Base-by-base conservation (phyloP, 2,113 vertebrate genomes). In the Spheniscus mendiculus region DNA sequence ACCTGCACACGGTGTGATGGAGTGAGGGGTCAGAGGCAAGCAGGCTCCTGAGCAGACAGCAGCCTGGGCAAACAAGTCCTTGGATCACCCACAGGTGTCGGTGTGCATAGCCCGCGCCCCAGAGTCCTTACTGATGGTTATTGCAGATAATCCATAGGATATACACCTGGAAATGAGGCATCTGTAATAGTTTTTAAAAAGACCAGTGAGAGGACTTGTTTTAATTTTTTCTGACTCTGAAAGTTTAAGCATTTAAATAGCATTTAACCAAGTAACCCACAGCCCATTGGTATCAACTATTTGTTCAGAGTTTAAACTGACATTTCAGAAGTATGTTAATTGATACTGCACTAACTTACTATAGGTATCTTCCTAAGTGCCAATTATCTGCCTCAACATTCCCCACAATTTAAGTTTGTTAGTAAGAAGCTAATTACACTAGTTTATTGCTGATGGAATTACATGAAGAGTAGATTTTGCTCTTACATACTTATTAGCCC, bases 381-480 rank as follows among this genome's bases (percentile, higher is more conserved):
- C 97, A 98, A 98, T 98, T 98, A 98, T 98, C 98, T 98, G 97
- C 97, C 97, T 98, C 97, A 96, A 97, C 97, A 97, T 98, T 98
- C 97, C 96, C 96, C 96, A 98, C 98, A 97, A 98, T 98, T 98
- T 97, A 96, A 96, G 97, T 98, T 98, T 98, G 98, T 97, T 98
- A 98, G 97, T 98, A 98, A 98, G 98, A 97, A 98, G 98, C 98
- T 98, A 98, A 98, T 98, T 98, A 98, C 96, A 96, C 98, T 98
- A 98, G 98, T 98, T 98, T 98, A 98, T 97, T 98, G 97, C 97
- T 98, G 98, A 98, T 98, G 98, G 98, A 98, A 98, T 98, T 98
- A 98, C 97, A 95, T 91, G 94, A 98, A 89, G 97, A 97, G 97
- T 98, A 98, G 98, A 97, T 98, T 98, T 98, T 84, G 85, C 96